Percentiles rank a stretch among this genome's conserved stretches.
phyloP scores from a whole-genome alignment of 2,113 vertebrate species.

The Protobothrops flavoviridis region DNA sequence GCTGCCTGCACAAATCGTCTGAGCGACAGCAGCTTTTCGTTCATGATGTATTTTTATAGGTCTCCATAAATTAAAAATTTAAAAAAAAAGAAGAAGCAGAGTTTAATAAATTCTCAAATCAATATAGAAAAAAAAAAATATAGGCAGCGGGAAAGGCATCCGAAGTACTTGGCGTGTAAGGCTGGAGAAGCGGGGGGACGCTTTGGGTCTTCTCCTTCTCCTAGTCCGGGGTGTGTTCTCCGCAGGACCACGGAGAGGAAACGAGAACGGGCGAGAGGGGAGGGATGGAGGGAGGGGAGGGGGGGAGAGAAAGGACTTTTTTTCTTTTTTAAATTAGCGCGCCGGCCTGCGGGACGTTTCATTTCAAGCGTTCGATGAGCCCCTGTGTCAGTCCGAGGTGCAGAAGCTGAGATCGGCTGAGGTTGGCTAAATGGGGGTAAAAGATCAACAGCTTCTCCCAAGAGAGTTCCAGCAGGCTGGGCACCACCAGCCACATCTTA shows the following conservation, averaged over 20 bases:
- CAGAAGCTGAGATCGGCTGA: slow-evolving; percentile 85
- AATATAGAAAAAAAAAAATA: slow-evolving; percentile 49
- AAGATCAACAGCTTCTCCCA: slow-evolving; percentile 91
- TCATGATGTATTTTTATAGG: not conserved
- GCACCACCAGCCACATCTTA: slow-evolving; percentile 95
- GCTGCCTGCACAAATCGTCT: not conserved
- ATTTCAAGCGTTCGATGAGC: slow-evolving; percentile 94
- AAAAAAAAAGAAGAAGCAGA: not conserved
- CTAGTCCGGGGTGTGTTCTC: slow-evolving; percentile 44
- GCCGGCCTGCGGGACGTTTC: slow-evolving; percentile 11
- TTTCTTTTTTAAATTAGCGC: not conserved
- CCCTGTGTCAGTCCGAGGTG: slow-evolving; percentile 95
- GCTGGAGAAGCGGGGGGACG: slow-evolving; percentile 8
- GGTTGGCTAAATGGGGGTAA: slow-evolving; percentile 84
- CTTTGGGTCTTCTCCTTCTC: slow-evolving; percentile 35
- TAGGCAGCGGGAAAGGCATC: slow-evolving; percentile 68
- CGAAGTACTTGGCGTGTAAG: slow-evolving; percentile 71
- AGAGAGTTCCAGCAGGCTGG: slow-evolving; percentile 94
- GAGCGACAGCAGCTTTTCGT: not conserved
- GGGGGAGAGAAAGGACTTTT: not conserved
- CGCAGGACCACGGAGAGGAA: slow-evolving; percentile 48
- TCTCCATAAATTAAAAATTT: slow-evolving; percentile 47
- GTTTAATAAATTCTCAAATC: slow-evolving; percentile 52
- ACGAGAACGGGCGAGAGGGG: slow-evolving; percentile 15
- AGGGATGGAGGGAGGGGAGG: not conserved